Base-by-base conservation (phyloP, 2,113 vertebrate species). In the Nothoprocta pentlandii region DNA sequence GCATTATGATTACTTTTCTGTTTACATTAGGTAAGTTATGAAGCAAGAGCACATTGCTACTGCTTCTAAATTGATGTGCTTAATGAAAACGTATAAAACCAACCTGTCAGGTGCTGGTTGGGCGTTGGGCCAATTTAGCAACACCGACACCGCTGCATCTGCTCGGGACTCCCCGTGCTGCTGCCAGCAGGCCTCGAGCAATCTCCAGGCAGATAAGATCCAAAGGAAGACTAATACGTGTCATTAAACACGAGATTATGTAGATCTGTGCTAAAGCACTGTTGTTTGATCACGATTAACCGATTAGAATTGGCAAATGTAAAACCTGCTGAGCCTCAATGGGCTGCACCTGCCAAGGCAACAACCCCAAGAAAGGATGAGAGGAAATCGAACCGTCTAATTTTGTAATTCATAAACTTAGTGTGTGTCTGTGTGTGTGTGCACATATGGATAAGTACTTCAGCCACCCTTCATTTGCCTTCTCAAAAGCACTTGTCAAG, bases 191-290 rank as follows among this genome's bases (percentile, higher is more conserved):
- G 94, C 83, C 95, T 92, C 79, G 89, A 93, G 96, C 94, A 95
- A 91, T 79, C 79, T 56, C 67, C n/a, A 85, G 53, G 51, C 59
- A 89, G 96, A 95, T 96, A 96, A 97, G 90, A 97, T 96, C 96
- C 96, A 97, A 97, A 96, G 94, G 92, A 95, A 95, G 92, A 96
- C 78, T 78, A 96, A 69, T 73, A 94, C 34, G 54, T 71, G 92
- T 94, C 95, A 96, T 79, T 95, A 96, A 93, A 96, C 92, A 96
- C 93, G 79, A 96, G 93, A 96, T 97, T 90, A 94, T 64, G 61
- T 39, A 94, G 92, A 95, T 94, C 81, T 70, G 47, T 87, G 83
- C 95, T 95, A 89, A 97, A 94, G 63, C 64, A 86, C 87, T 61
- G 85, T 88, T 87, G 79, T 82, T 73, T 93, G 89, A 96, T 94